A percentile compares a stretch with the other conserved stretches of the same genome.
These are phyloP conservation scores for Lithobates sylvaticus DNA, from an alignment of 2,797 vertebrate genomes.

Conservation along the genomic window DNA sequence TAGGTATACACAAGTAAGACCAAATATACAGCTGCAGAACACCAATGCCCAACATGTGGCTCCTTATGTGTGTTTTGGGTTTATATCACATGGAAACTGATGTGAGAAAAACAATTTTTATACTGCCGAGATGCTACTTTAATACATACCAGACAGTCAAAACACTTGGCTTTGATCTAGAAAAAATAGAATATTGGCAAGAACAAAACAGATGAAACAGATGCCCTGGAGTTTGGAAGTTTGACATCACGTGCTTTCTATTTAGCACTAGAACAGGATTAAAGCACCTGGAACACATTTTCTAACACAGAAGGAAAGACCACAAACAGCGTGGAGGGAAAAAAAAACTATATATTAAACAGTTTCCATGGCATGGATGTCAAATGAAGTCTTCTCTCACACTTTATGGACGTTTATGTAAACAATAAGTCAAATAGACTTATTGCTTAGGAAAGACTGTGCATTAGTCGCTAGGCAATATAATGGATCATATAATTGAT, in stretches of 20 bases:
- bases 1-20: too few relatives aligned
- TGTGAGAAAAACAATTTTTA: not conserved
- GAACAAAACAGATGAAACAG: not conserved
- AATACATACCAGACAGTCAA: not conserved
- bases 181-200: not conserved
- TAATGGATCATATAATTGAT: too few relatives aligned
- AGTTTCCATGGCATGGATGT: too few relatives aligned
- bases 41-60: slow-evolving; percentile 2
- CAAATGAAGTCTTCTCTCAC: too few relatives aligned
- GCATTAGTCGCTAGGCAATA: too few relatives aligned
- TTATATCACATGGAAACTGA: not conserved
- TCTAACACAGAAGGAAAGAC: not conserved
- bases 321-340: too few relatives aligned
- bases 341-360: too few relatives aligned
- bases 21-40: not conserved
- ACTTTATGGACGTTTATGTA: too few relatives aligned
- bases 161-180: slow-evolving; percentile 13
- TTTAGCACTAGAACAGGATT: not conserved
- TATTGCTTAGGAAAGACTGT: too few relatives aligned
- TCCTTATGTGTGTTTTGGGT: not conserved
- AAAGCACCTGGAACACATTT: not conserved
- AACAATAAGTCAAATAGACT: too few relatives aligned
- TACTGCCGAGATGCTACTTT: not conserved
- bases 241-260: not conserved
- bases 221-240: too few relatives aligned